Base-by-base conservation (phyloP, 2,113 vertebrate genomes). In the Oxyura jamaicensis region DNA sequence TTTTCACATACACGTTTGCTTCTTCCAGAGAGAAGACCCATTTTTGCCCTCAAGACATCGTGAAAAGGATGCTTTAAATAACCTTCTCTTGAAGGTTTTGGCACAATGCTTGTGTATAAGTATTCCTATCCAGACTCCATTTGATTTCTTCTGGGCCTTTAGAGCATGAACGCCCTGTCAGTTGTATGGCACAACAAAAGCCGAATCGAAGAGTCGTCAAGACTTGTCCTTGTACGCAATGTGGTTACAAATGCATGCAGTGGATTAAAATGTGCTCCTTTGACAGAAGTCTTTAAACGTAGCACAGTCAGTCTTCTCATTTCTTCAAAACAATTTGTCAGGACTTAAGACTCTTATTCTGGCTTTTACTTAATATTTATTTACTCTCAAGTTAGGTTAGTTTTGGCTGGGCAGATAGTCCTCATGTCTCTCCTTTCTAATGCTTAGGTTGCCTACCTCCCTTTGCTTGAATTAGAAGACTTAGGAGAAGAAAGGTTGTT, bases 141-240 rank as follows among this genome's bases (percentile, higher is more conserved):
- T 81, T 59, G 72, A 71, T 96, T 91, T 17, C 58, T 93, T 20
- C 56, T 59, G 77, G 60, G 74, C 77, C 23, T 91, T 92, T 83
- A 84, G 77, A 78, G 69, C 16, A 1, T 39, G 63, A 46, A 44
- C 26, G 6, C 12, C 9, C 8, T 62, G 52, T 56, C 78, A 69
- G 50, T 36, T 13, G 55, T 75, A 76, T 67, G 79, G 71, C 50
- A 81, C 52, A 25, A 90, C 60, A 91, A 35, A 91, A 89, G 53
- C 73, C 80, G 48, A 84, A 94, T 92, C 59, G 59, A 18, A 77
- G 72, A 65, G 46, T 94, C 93, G 94, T 94, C 88, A 87, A 29
- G 87, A 60, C 46, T 91, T 80, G 81, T 82, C 88, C 85, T 77
- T 53, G 71, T 66, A 42, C 73, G 3, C 68, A 88, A 69, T 63